Base-by-base conservation (phyloP, 1,140 invertebrate genomes). In the Leptonema lineaticorne region DNA sequence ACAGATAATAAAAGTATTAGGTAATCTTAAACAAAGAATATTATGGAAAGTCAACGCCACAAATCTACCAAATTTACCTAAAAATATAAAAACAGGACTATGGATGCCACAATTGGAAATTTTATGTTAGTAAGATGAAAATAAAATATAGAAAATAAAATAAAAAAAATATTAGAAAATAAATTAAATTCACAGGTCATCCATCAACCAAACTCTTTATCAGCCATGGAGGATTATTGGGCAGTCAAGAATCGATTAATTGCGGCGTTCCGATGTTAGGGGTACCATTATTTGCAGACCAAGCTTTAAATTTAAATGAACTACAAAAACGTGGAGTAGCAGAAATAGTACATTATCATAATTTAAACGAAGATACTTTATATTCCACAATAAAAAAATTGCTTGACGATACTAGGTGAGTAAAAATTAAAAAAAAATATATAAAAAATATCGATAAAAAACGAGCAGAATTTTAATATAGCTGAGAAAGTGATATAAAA, bases 81-180 rank as follows among this genome's bases (percentile, higher is more conserved):
- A 82, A 37, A 90, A 90, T 74, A 83, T 89, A 1, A 83, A 83
- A 67, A 80, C 86, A n/a, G 80, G 81, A 74, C 81, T 86, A 60
- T 90, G 88, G 87, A 83, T 88, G 72, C 88, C 88, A 1, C 88
- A 89, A 73, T 83, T 84, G 68, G 86, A 85, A 66, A 84, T 88
- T 68, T 78, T 89, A 68, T 85, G 86, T 88, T 76, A 81, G 79
- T 77, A 26, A 63, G 3, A 46, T 45, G 26, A n/a, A 48, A 28
- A 22, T 27, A 14, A 29, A 56, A 22, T 26, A 56, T 24, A 56
- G 4, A 8, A 11, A 48, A 5, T 7, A 5, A 48, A 20, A 48
- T 20, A 27, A 57, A 16, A 9, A 22, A 57, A 26, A 28, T 28
- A 58, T n/a, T 58, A 27, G 5, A 26, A n/a, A n/a, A 28, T 4